Evolutionary conservation across 2,113 vertebrate genomes (phyloP).

Genomic region (Plecturocebus donacophilus): DNA sequence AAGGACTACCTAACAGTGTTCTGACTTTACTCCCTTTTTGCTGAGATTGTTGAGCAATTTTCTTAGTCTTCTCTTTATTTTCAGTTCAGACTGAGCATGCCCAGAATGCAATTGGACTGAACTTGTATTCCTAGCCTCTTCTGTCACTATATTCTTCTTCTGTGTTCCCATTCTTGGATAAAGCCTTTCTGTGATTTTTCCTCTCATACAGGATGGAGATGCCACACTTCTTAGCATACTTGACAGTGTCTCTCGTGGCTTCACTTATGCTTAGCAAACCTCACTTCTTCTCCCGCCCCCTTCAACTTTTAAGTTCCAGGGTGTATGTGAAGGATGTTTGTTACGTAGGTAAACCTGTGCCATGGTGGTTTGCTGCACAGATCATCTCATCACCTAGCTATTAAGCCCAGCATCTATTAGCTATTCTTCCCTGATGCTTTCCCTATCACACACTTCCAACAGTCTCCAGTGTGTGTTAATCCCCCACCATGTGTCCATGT

Average conservation of each 20-base stretch:
- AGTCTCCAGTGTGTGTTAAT: too few species aligned
- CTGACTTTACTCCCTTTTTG: not conserved
- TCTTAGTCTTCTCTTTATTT: not conserved
- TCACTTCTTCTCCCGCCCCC: not conserved
- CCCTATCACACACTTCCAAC: too few species aligned
- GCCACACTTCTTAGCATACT: not conserved
- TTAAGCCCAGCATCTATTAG: too few species aligned
- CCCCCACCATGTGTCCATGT: too few species aligned
- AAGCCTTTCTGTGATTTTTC: not conserved
- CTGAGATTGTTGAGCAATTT: not conserved
- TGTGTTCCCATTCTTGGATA: not conserved
- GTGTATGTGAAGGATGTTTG: too few species aligned
- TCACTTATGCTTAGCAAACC: not conserved
- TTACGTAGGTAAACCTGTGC: too few species aligned
- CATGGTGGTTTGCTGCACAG: too few species aligned
- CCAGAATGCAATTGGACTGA: not conserved
- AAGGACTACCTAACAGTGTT: not conserved
- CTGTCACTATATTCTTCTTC: not conserved
- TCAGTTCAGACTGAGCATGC: constrained; percentile 16
- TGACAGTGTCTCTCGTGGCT: not conserved
- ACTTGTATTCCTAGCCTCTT: not conserved
- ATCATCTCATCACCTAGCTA: too few species aligned
- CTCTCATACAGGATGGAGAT: not conserved
- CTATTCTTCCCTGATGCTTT: too few species aligned
- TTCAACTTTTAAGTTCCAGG: too few species aligned